Percentiles rank a stretch among this genome's conserved stretches.
phyloP scores from a whole-genome alignment of 92 coral and sea anemone genomes.

The Desmophyllum pertusum region DNA sequence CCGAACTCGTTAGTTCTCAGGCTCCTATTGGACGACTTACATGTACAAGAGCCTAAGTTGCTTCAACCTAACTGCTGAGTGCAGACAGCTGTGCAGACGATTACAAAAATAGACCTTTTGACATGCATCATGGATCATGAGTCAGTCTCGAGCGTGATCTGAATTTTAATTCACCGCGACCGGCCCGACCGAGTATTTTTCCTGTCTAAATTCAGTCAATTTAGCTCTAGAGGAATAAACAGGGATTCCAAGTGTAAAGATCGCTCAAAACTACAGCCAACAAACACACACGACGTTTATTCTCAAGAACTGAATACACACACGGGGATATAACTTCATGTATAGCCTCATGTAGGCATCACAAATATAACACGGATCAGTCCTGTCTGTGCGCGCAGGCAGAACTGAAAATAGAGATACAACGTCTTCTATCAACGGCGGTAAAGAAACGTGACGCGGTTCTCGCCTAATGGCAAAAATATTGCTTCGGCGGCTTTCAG shows the following conservation, averaged over 20 bases:
- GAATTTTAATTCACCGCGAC: not conserved
- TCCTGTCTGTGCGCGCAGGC: not conserved
- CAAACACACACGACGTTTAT: too few species aligned
- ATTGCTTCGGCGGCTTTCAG: not conserved
- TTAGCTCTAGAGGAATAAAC: not conserved
- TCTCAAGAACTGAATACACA: too few species aligned
- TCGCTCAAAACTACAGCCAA: too few species aligned
- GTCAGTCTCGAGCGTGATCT: not conserved
- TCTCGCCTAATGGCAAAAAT: not conserved
- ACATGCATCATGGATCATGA: not conserved
- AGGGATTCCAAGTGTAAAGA: not conserved
- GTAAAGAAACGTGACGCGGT: not conserved
- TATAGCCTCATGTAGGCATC: too few species aligned
- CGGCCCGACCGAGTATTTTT: too few species aligned
- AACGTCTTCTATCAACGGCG: not conserved
- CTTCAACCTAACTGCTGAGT: too few species aligned
- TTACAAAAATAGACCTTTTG: not conserved
- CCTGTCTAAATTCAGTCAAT: not conserved
- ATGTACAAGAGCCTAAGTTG: not conserved
- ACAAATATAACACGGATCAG: too few species aligned
- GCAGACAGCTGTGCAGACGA: not conserved
- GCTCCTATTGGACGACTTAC: not conserved
- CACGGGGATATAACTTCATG: too few species aligned
- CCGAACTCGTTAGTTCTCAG: not conserved
- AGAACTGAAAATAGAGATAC: not conserved